Conservation (phyloP, 92 coral and sea anemone species). For the Porites evermanni region DNA sequence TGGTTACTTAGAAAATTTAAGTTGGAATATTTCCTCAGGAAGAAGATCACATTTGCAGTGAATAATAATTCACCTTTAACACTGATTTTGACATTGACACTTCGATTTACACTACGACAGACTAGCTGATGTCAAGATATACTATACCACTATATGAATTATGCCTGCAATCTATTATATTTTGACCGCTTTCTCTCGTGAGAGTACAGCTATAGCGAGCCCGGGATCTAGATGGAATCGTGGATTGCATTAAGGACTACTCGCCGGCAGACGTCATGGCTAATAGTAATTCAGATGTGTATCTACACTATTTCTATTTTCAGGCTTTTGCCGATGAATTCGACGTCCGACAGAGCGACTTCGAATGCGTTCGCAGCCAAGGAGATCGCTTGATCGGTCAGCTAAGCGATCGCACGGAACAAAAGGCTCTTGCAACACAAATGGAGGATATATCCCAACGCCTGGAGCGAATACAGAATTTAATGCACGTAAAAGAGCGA, state of each 20-base stretch:
- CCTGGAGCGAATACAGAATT: constrained; percentile 77
- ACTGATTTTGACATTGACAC: background rate
- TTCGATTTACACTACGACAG: background rate
- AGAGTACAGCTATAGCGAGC: background rate
- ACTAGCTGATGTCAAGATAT: too few relatives aligned
- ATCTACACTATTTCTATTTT: constrained; percentile 85
- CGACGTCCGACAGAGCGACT: constrained; percentile 80
- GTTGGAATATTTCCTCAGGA: background rate
- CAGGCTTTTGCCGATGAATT: constrained; percentile 96
- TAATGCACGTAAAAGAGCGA: constrained; percentile 76
- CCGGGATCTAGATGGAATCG: constrained; percentile 6
- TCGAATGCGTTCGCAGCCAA: constrained; percentile 82
- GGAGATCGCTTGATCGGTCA: constrained; percentile 76
- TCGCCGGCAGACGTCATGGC: constrained; percentile 16
- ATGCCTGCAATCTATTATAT: background rate
- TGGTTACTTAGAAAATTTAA: constrained; percentile 46
- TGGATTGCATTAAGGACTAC: background rate
- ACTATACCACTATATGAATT: background rate
- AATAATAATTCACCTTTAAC: background rate
- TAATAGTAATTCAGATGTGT: constrained; percentile 28
- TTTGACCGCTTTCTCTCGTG: background rate
- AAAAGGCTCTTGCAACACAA: constrained; percentile 64
- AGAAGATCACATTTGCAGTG: background rate
- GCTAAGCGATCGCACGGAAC: constrained; percentile 71
- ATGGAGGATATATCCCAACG: constrained; percentile 78